phyloP scores from a whole-genome alignment of 2,113 vertebrate genomes.

The Notechis scutatus region DNA sequence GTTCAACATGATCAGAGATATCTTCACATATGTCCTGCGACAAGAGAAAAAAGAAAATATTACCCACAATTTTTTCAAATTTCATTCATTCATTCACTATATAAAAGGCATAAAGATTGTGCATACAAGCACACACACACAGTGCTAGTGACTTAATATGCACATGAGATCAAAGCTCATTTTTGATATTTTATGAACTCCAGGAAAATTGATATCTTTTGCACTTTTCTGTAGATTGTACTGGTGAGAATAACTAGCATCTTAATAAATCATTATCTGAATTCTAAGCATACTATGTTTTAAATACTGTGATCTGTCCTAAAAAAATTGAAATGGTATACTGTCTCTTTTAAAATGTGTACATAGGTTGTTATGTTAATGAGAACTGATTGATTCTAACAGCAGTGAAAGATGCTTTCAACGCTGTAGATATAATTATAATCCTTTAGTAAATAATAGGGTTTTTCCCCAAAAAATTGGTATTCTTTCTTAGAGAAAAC shows the following conservation, averaged over 20 bases:
- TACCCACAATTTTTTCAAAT: background rate
- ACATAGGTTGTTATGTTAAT: background rate
- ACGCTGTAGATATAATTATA: background rate
- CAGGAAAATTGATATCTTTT: background rate
- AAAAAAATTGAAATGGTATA: background rate
- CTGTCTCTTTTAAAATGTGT: background rate
- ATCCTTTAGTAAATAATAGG: background rate
- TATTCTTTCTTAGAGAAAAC: background rate
- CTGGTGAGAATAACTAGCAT: background rate
- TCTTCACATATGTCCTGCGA: slow-evolving; percentile 96
- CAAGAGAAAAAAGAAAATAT: slow-evolving; percentile 43
- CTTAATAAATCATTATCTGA: background rate
- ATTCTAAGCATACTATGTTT: background rate
- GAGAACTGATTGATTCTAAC: background rate
- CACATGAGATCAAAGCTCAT: slow-evolving; percentile 23
- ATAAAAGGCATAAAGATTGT: background rate
- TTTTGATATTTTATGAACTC: background rate
- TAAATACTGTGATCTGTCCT: background rate
- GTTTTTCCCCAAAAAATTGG: background rate
- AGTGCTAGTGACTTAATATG: background rate
- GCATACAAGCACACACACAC: background rate
- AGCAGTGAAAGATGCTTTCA: background rate
- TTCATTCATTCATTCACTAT: background rate
- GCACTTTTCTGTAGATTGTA: background rate
- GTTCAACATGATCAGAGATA: slow-evolving; percentile 98